Percentiles rank a stretch among this genome's conserved stretches.
Evolutionary conservation across 2,797 vertebrate genomes (phyloP).

Genomic region (Malurus splendens): DNA sequence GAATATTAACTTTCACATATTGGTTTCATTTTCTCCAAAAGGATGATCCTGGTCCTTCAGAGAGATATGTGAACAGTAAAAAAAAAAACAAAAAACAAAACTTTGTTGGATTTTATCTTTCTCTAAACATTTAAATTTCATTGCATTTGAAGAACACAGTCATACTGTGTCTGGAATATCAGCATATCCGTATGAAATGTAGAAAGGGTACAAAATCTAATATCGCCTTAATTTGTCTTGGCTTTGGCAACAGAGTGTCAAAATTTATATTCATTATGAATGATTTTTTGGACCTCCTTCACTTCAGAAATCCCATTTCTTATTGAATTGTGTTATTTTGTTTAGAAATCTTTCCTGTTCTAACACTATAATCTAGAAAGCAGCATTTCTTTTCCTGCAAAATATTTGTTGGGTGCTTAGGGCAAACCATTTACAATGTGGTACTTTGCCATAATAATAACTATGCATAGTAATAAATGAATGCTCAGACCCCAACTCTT

Average conservation of each 20-base stretch:
- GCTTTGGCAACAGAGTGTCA: not conserved
- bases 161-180: not conserved
- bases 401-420: not conserved
- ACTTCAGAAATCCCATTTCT: not conserved
- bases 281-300: not conserved
- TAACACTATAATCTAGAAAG: not conserved
- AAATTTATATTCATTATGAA: not conserved
- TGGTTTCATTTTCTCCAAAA: not conserved
- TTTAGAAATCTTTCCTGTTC: not conserved
- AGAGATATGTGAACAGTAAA: not conserved
- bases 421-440: not conserved
- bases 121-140: not conserved
- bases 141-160: not conserved
- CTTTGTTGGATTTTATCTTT: not conserved
- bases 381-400: not conserved
- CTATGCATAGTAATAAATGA: not conserved
- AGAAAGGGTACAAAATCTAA: not conserved
- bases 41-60: not conserved
- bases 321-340: not conserved
- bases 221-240: fast-evolving
- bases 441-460: not conserved
- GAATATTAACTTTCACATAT: not conserved
- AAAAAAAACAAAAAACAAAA: too few species aligned
- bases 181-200: not conserved
- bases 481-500: not conserved